Base-by-base conservation (phyloP, 2,797 vertebrate species). In the Propithecus deckenii region DNA sequence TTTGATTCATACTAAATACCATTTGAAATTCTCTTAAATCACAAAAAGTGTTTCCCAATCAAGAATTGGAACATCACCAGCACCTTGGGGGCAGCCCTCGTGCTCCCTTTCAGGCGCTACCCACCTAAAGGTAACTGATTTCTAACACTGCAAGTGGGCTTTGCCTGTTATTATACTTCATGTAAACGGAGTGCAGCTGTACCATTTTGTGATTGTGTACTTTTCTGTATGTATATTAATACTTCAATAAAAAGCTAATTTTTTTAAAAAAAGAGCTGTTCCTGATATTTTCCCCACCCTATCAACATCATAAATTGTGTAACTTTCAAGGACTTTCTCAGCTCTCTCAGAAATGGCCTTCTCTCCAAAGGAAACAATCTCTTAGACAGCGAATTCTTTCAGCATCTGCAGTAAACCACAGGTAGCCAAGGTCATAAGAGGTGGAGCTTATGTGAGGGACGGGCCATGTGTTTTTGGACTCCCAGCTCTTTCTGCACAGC, bases 251-350 rank as follows among this genome's bases (percentile, higher is more conserved):
- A 72, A 86, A 22, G 11, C 20, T 83, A 80, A 38, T 67, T 67
- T 71, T 85, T 41, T 78, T 25, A 3, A 18, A 75, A 71, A 85
- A 59, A 78, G 71, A 92, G 55, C 30, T 46, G 22, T 41, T 92
- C n/a, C 69, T 59, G 38, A 32, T 81, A 65, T 86, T 92, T 96
- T 55, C 10, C 41, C n/a, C 12, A 48, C 14, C 43, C 30, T 76
- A 43, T 52, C 61, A 92, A 86, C 41, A 83, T 28, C 11, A 83
- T 52, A 92, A 95, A 55, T 57, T 86, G 14, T 76, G 18, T 35
- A 81, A 72, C 18, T 93, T 76, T 86, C 96, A 96, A 94, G 92
- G 92, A 95, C 61, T 85, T 92, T 89, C 90, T 88, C 57, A 89
- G 87, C 48, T 35, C 52, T 96, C 75, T 84, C 61, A 91, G 78